A percentile compares a stretch with the other conserved stretches of the same genome.
Evolutionary conservation across 2,113 vertebrate genomes (phyloP).

Genomic region (Neopipo cinnamomea): DNA sequence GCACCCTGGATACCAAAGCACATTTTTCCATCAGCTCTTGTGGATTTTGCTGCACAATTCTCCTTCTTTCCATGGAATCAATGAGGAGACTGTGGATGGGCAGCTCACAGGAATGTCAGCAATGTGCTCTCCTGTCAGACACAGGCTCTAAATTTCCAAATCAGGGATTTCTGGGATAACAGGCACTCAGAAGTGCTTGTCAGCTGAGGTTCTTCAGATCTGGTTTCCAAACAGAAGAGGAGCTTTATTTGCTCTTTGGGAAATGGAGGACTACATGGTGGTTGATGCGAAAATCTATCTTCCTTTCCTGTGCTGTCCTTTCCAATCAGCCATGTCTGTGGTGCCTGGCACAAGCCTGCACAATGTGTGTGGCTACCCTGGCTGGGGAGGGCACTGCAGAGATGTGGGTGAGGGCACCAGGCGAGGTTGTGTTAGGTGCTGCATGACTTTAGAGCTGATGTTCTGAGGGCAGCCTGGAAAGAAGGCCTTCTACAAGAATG

Average conservation of each 20-base stretch:
- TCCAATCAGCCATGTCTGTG: not conserved
- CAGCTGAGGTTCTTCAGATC: not conserved
- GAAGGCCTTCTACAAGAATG: not conserved
- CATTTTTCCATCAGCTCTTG: not conserved
- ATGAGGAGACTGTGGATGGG: not conserved
- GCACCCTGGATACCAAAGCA: not conserved
- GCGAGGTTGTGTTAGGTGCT: not conserved
- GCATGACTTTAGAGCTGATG: not conserved
- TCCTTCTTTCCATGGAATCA: not conserved
- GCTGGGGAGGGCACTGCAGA: not conserved
- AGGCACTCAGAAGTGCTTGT: not conserved
- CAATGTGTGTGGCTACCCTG: no score
- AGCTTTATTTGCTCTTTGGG: not conserved
- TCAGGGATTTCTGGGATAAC: not conserved
- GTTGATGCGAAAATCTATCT: not conserved
- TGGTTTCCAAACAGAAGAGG: not conserved
- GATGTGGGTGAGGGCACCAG: not conserved
- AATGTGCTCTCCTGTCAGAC: not conserved
- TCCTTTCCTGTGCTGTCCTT: not conserved
- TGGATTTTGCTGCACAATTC: not conserved
- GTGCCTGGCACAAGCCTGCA: not conserved
- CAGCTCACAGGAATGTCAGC: not conserved
- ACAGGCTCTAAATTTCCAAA: not conserved
- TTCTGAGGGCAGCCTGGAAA: not conserved
- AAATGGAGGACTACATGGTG: not conserved